phyloP scores from a whole-genome alignment of 2,888 invertebrate genomes.

The Leucoma salicis region DNA sequence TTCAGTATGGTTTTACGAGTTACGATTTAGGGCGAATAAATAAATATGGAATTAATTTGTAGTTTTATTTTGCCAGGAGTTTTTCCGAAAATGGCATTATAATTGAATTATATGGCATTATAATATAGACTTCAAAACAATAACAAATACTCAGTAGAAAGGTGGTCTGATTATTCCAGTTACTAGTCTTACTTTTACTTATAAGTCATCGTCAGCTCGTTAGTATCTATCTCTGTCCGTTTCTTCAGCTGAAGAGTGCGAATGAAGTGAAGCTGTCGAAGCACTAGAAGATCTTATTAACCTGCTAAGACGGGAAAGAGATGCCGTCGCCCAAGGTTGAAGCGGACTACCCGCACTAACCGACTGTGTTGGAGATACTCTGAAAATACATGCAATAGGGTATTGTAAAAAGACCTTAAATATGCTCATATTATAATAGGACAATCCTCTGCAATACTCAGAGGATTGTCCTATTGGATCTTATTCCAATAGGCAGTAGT shows the following conservation, averaged over 20 bases:
- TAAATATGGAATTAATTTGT: slow-evolving; percentile 28
- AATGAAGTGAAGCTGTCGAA: slow-evolving; percentile 57
- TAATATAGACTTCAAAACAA: no score
- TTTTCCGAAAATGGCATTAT: no score
- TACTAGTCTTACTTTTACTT: not conserved
- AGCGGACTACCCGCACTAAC: slow-evolving; percentile 59
- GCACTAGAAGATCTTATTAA: slow-evolving; percentile 62
- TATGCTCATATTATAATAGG: no score
- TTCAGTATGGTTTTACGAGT: not conserved
- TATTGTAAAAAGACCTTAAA: no score
- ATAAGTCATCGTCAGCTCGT: slow-evolving; percentile 35
- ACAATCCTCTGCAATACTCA: no score
- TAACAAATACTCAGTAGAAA: no score
- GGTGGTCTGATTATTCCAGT: no score
- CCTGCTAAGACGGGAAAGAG: slow-evolving; percentile 61
- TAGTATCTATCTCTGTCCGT: slow-evolving; percentile 20
- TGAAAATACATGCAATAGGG: no score
- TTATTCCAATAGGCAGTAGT: no score
- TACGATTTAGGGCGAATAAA: slow-evolving; percentile 31
- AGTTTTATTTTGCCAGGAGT: slow-evolving; percentile 38
- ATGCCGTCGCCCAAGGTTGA: slow-evolving; percentile 73
- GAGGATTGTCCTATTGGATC: no score
- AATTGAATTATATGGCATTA: no score
- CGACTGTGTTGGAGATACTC: slow-evolving; percentile 58
- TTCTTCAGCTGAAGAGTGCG: slow-evolving; percentile 48